Evolutionary conservation across 2,888 invertebrate genomes (phyloP).

Genomic region (Raillietiella orientalis): DNA sequence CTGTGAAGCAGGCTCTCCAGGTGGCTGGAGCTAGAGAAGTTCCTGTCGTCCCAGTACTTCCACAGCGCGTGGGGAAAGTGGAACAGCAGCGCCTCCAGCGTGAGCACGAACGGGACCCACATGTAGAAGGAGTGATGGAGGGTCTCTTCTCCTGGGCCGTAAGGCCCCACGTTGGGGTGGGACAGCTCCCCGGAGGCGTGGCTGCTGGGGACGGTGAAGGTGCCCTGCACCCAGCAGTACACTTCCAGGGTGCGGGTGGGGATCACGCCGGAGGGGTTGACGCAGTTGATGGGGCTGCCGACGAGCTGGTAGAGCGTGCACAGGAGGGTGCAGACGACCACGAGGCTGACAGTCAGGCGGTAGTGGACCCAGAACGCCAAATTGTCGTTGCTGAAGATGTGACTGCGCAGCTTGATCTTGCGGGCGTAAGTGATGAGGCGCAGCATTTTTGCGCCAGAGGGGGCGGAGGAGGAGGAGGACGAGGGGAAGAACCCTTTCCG

Average conservation of each 20-base stretch:
- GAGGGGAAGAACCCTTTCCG: no score
- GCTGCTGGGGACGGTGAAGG: slow-evolving; percentile 9
- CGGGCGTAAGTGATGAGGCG: no score
- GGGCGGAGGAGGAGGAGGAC: no score
- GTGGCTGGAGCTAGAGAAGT: not conserved
- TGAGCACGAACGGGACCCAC: slow-evolving; percentile 9
- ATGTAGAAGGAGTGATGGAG: slow-evolving; percentile 9
- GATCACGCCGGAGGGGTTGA: no score
- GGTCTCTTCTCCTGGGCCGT: slow-evolving; percentile 5
- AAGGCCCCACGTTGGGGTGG: no score
- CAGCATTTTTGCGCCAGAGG: no score
- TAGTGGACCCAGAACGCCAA: slow-evolving; percentile 10
- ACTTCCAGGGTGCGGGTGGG: slow-evolving; percentile 8
- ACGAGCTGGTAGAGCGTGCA: slow-evolving; percentile 10
- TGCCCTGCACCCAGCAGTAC: slow-evolving; percentile 9
- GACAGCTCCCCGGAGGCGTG: slow-evolving; percentile 7
- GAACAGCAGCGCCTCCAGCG: slow-evolving; percentile 8
- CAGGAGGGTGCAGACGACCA: slow-evolving; percentile 10
- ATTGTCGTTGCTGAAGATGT: slow-evolving; percentile 10
- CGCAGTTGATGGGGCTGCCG: slow-evolving; percentile 10
- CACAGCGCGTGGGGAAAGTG: slow-evolving; percentile 9
- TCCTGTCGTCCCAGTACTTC: slow-evolving; percentile 7
- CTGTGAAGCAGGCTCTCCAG: no score
- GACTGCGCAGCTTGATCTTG: no score
- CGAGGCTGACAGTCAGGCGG: slow-evolving; percentile 9